Base-by-base conservation (phyloP, 2,797 vertebrate genomes). In the Acrossocheilus fasciatus region DNA sequence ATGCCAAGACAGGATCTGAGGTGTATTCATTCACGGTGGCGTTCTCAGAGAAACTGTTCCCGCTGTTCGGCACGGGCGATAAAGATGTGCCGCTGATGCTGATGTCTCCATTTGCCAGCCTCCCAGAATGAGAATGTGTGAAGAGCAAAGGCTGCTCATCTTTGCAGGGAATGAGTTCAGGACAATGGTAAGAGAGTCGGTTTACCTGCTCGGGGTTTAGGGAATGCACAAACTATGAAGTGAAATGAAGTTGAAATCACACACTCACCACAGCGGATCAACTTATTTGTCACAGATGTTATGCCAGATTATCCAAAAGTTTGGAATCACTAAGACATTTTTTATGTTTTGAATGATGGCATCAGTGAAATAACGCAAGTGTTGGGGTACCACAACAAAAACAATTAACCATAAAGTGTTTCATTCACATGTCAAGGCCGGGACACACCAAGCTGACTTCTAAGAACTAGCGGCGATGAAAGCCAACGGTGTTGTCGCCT, bases 81-180 rank as follows among this genome's bases (percentile, higher is more conserved):
- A 95, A 94, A n/a, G 95, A 96, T 1, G 90, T 95, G 0, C 95
- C 95, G 0, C 91, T 96, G 52, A 88, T 96, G 64, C 91, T 96
- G 2, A 72, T 90, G 62, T 91, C 90, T 15, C 62, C 87, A 79
- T 39, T 64, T 72, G 87, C 3, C 47, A 66, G 86, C 52, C 83
- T 91, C 64, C 91, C 78, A 1, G 89, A 91, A 41, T 91, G 75
- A 87, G 72, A 34, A 41, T 0, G 9, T 30, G n/a, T 5, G 45
- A 23, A 36, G n/a, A 26, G 6, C 11, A 12, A 45, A 1, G 9
- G 20, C 20, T 10, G 34, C 20, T 69, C 30, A 8, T 36, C 64
- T 68, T 68, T 43, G 69, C 4, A 62, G 11, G 5, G 5, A 62
- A 62, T n/a, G 59, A 62, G n/a, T 26, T 64, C 12, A 30, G 26